phyloP scores from a whole-genome alignment of 2,888 invertebrate genomes.

The Pterostichus madidus region DNA sequence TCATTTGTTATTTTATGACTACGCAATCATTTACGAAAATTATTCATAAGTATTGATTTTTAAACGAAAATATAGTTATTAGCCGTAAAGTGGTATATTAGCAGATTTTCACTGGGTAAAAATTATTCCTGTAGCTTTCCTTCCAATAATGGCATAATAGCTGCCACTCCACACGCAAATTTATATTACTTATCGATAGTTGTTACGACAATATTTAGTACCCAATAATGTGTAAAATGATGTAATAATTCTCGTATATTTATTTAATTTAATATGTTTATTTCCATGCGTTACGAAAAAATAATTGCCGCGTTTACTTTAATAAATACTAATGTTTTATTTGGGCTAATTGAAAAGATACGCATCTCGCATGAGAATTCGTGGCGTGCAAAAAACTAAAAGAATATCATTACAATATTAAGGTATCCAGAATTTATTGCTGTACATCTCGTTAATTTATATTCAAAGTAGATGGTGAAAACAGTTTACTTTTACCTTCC shows the following conservation, averaged over 20 bases:
- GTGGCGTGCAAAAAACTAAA: conserved; percentile 7
- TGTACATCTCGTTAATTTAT: not conserved
- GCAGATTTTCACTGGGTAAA: too few relatives aligned
- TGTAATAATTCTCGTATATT: too few relatives aligned
- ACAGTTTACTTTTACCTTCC: conserved; percentile 1
- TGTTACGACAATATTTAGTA: too few relatives aligned
- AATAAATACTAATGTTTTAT: conserved; percentile 12
- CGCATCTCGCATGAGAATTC: conserved; percentile 4
- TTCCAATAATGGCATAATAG: too few relatives aligned
- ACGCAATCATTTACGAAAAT: not conserved
- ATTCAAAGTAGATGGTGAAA: conserved; percentile 9
- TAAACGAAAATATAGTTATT: not conserved
- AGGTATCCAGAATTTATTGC: conserved; percentile 8
- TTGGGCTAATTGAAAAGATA: conserved; percentile 15
- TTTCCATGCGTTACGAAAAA: not conserved
- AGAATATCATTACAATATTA: not conserved
- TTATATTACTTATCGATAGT: too few relatives aligned
- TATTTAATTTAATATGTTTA: not conserved
- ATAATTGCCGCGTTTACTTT: not conserved
- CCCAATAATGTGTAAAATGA: too few relatives aligned
- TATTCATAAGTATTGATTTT: conserved; percentile 8
- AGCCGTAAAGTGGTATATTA: too few relatives aligned
- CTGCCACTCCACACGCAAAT: too few relatives aligned
- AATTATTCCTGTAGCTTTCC: not conserved
- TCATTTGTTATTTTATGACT: not conserved